Evolutionary conservation across 2,113 vertebrate genomes (phyloP), one percentile per base, ranked within the genome.

Genomic region (Indicator indicator): DNA sequence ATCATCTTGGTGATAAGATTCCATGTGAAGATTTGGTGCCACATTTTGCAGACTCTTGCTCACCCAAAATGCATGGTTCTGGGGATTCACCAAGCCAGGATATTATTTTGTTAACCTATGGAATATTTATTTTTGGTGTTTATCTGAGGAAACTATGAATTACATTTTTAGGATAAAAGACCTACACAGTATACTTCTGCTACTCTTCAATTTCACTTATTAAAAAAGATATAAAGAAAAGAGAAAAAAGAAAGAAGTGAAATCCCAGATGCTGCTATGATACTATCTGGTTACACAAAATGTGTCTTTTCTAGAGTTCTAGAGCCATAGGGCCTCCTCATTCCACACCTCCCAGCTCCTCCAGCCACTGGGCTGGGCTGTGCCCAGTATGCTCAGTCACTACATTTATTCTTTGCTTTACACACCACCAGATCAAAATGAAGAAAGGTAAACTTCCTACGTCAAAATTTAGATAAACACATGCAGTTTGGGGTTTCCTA

Each of bases 121-220:
- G 88, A 46, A 80, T 72, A 88, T 44, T 67, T 77, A 75, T 62
- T 73, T 62, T 65, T 64, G 74, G 12, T 12, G 12, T 84, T 90
- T 89, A 84, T 30, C 32, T 32, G 60, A 87, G 36, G 2, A 75
- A 87, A 76, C 12, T 1, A 54, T 40, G 54, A 58, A 50, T 86
- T 46, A 46, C 4, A n/a, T 56, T 80, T 60, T 80, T 67, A 85
- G 56, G 87, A 82, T 7, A 59, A 44, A 90, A 73, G 36, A 42
- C 10, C 0, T 1, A 23, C 21, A 15, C 10, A 42, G 16, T 10
- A 55, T 75, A 21, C 11, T 32, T 65, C 50, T 3, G 2, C 28
- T 65, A 19, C 12, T 71, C 30, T 71, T 83, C 64, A 72, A 19
- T 27, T 82, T 79, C 54, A 56, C 5, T 64, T 42, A 59, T 11